A percentile compares a stretch with the other conserved stretches of the same genome.
These are phyloP conservation scores for Poeciliopsis presidionis DNA, from an alignment of 2,797 vertebrate genomes.

Conservation along the genomic window DNA sequence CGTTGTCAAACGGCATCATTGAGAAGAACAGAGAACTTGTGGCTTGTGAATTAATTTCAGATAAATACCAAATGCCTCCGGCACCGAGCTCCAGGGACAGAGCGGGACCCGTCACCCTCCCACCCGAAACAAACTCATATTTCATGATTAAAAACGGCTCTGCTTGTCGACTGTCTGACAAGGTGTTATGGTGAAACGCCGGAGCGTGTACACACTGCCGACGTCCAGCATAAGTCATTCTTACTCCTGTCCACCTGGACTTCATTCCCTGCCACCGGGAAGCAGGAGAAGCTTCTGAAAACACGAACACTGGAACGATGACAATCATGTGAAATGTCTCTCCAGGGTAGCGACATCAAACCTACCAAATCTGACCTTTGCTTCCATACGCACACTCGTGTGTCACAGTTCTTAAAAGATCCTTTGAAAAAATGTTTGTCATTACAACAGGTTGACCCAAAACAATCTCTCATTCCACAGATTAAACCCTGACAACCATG, in stretches of 20 bases:
- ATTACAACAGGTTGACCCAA: not conserved
- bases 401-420: not conserved
- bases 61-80: constrained; percentile 17
- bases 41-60: constrained; percentile 17
- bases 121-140: constrained; percentile 1
- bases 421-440: not conserved
- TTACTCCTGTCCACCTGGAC: constrained; percentile 10
- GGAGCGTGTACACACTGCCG: constrained; percentile 16
- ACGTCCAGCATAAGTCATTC: constrained; percentile 39
- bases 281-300: constrained; percentile 16
- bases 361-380: not conserved
- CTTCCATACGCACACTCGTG: not conserved
- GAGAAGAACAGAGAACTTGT: constrained; percentile 18
- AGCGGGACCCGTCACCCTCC: not conserved
- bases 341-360: not conserved
- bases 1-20: constrained; percentile 18
- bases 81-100: constrained; percentile 9
- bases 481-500: not conserved
- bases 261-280: constrained; percentile 24
- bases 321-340: constrained; percentile 12
- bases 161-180: constrained; percentile 26
- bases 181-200: constrained; percentile 12
- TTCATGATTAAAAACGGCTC: constrained; percentile 35
- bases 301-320: constrained; percentile 15
- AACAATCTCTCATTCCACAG: not conserved